Evolutionary conservation across 2,113 vertebrate species (phyloP).

Genomic region (Melozone crissalis): DNA sequence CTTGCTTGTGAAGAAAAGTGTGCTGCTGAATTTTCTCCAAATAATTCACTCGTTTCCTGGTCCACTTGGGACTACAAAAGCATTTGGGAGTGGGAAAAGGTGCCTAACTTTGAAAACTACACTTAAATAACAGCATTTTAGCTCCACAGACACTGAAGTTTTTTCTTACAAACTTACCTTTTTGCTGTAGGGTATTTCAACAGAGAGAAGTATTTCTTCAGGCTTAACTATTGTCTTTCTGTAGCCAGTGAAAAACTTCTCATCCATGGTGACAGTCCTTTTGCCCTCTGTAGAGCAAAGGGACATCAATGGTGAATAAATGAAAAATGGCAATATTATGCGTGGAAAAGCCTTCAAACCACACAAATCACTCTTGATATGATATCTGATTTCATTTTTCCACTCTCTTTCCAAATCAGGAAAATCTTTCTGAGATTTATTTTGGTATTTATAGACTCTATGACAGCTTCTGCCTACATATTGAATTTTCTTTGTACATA

Average conservation of each 20-base stretch:
- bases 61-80: not conserved
- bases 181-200: conserved; percentile 88
- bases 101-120: not conserved
- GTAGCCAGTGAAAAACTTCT: conserved; percentile 88
- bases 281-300: conserved; percentile 74
- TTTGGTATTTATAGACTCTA: not conserved
- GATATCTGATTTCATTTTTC: not conserved
- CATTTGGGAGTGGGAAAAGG: not conserved
- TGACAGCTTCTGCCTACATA: not conserved
- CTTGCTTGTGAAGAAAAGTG: not conserved
- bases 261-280: conserved; percentile 84
- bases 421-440: not conserved
- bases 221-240: conserved; percentile 83
- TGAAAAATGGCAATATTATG: not conserved
- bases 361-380: not conserved
- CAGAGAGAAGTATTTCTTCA: conserved; percentile 85
- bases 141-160: not conserved
- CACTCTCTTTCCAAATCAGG: not conserved
- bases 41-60: not conserved
- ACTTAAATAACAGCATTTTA: not conserved
- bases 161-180: conserved; percentile 75
- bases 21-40: not conserved
- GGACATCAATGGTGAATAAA: not conserved
- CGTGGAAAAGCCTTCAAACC: not conserved
- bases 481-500: not conserved